Evolutionary conservation across 2,113 vertebrate genomes (phyloP).

Genomic region (Nipponia nippon): DNA sequence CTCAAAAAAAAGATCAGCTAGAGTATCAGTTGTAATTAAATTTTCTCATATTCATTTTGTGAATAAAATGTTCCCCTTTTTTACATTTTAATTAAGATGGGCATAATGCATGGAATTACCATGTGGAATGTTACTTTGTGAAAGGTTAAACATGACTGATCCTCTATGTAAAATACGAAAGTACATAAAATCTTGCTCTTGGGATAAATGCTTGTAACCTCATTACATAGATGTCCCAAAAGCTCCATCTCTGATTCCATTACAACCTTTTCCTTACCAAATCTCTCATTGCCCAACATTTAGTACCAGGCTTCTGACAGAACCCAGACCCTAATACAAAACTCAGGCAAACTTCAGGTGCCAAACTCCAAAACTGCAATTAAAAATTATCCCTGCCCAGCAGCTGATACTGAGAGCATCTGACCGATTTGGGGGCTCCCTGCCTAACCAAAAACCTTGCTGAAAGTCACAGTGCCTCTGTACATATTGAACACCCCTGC

Average conservation of each 20-base stretch:
- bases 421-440: accelerated
- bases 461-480: background rate
- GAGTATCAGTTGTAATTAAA: background rate
- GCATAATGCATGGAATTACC: background rate
- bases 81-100: background rate
- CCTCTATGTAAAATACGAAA: background rate
- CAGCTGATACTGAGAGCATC: background rate
- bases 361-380: background rate
- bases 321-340: background rate
- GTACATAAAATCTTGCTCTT: background rate
- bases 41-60: background rate
- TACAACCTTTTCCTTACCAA: background rate
- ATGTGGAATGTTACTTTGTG: background rate
- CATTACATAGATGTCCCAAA: background rate
- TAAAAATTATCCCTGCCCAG: background rate
- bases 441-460: background rate
- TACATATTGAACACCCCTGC: background rate
- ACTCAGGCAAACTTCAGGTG: background rate
- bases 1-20: background rate
- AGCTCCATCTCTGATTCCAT: background rate
- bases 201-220: background rate
- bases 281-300: background rate
- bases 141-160: background rate
- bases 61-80: background rate
- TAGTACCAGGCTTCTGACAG: background rate